Percentiles rank a stretch among this genome's conserved stretches.
These are phyloP conservation scores for Nixonia krombeini DNA, from an alignment of 1,140 invertebrate genomes.

Conservation along the genomic window DNA sequence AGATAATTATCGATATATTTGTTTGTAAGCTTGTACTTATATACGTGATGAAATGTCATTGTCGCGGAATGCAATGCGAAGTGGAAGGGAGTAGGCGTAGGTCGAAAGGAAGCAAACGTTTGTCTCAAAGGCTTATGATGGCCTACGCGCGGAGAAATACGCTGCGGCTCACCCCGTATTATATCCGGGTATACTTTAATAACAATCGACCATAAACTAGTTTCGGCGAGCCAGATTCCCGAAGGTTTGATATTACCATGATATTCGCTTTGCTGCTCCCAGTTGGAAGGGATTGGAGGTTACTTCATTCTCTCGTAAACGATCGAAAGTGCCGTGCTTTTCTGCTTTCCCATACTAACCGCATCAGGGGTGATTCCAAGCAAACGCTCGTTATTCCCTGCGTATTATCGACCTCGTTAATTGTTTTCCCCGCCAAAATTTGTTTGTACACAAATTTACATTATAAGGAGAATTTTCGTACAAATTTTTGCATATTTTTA, in stretches of 20 bases:
- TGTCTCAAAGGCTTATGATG: no score
- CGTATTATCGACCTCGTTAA: slow-evolving; percentile 42
- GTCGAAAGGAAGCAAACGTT: no score
- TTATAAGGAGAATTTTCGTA: no score
- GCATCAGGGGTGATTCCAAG: slow-evolving; percentile 48
- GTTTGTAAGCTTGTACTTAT: no score
- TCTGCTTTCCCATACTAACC: slow-evolving; percentile 44
- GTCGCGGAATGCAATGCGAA: no score
- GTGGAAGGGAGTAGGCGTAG: no score
- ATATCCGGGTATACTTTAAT: slow-evolving; percentile 39
- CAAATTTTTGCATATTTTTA: no score
- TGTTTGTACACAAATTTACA: slow-evolving; percentile 39
- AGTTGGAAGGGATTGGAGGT: slow-evolving; percentile 38
- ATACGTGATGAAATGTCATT: no score
- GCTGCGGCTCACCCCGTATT: no score
- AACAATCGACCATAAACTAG: slow-evolving; percentile 54
- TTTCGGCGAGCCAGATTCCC: slow-evolving; percentile 48
- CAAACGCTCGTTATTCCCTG: slow-evolving; percentile 44
- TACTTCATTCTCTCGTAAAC: slow-evolving; percentile 40
- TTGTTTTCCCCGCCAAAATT: slow-evolving; percentile 30
- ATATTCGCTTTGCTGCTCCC: slow-evolving; percentile 45
- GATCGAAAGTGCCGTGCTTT: slow-evolving; percentile 1
- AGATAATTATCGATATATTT: no score
- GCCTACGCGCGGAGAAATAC: no score
- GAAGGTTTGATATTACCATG: slow-evolving; percentile 40